Conservation (phyloP, 2,797 vertebrate genomes). For the Garrulus glandarius region DNA sequence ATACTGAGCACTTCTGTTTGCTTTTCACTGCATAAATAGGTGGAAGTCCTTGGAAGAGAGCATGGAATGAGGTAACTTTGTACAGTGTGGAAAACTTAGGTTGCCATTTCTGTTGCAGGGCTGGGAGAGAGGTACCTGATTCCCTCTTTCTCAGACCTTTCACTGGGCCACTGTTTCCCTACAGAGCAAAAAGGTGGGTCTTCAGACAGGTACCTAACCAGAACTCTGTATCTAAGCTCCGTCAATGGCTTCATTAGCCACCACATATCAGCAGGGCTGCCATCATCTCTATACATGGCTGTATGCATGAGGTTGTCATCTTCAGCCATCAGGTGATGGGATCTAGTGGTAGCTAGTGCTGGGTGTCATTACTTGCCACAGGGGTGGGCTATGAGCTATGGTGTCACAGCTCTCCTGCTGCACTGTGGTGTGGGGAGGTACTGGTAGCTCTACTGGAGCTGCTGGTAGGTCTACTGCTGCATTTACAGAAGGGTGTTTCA, state of each 20-base stretch:
- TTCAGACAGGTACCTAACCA: neutral
- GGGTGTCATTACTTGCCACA: neutral
- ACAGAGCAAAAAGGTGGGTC: neutral
- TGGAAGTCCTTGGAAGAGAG: neutral
- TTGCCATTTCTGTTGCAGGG: neutral
- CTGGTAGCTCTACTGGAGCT: neutral
- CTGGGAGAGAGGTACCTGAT: neutral
- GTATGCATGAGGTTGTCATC: neutral
- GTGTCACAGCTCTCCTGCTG: neutral
- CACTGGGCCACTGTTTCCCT: neutral
- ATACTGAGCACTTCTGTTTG: neutral
- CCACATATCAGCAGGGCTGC: rapidly evolving
- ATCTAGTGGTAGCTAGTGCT: neutral
- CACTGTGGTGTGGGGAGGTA: neutral
- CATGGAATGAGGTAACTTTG: neutral
- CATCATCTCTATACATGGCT: neutral
- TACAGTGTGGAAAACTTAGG: neutral
- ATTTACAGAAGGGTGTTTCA: neutral
- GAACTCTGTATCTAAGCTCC: neutral
- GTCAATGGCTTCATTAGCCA: neutral
- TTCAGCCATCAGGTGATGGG: neutral
- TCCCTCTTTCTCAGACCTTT: neutral
- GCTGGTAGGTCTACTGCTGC: neutral
- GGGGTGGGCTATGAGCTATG: neutral
- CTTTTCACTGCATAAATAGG: neutral